These are phyloP conservation scores for Tangara arthus DNA, from an alignment of 2,797 vertebrate genomes.

Conservation along the genomic window DNA sequence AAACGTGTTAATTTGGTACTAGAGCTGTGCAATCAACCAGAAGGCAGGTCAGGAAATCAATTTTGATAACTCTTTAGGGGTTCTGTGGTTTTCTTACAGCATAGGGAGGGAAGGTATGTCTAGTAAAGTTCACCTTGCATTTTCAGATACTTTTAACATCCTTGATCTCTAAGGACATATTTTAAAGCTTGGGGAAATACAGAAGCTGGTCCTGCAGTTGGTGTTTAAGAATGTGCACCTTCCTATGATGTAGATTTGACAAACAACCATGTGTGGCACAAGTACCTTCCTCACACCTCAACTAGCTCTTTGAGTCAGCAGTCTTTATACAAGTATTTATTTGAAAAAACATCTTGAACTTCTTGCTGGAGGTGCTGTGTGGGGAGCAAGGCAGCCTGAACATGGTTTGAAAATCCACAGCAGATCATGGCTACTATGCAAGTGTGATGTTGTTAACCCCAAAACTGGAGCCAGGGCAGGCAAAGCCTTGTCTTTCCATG, in stretches of 20 bases:
- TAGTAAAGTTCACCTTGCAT: not conserved
- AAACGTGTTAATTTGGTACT: not conserved
- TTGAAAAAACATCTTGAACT: not conserved
- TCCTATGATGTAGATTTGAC: not conserved
- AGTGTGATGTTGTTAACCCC: rapidly evolving
- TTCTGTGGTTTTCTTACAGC: not conserved
- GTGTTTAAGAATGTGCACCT: not conserved
- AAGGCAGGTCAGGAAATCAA: not conserved
- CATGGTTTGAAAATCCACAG: not conserved
- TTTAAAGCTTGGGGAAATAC: not conserved
- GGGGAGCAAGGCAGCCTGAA: not conserved
- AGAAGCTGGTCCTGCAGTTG: not conserved
- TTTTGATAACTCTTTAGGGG: no score
- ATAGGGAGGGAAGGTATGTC: rapidly evolving
- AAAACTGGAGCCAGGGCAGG: not conserved
- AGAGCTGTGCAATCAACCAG: not conserved
- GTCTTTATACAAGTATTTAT: not conserved
- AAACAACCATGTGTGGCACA: not conserved
- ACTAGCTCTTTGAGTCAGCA: rapidly evolving
- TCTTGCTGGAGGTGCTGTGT: not conserved
- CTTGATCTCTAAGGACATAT: not conserved
- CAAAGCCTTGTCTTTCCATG: rapidly evolving
- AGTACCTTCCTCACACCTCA: not conserved
- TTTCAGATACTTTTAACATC: not conserved
- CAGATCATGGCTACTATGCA: rapidly evolving